Conservation (phyloP, 2,888 invertebrate species). For the Cerastis leucographa region DNA sequence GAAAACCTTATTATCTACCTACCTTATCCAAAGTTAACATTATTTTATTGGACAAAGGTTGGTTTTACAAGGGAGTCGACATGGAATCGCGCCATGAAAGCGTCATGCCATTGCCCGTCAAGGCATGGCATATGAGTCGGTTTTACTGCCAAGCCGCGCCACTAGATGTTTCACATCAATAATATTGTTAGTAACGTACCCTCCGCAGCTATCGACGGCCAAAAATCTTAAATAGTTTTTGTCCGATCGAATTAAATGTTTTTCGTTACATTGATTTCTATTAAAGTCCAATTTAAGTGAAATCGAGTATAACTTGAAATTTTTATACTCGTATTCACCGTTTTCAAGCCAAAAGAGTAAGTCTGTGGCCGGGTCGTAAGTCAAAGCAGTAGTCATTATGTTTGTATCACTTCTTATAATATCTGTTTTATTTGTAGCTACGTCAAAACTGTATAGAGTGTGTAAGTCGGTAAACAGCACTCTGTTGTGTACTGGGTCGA, state of each 20-base stretch:
- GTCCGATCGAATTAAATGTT: neutral
- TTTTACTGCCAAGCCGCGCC: no score
- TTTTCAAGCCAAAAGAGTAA: neutral
- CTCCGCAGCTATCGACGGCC: neutral
- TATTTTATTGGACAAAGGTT: no score
- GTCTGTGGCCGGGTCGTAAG: neutral
- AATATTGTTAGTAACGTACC: neutral
- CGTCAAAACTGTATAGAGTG: neutral
- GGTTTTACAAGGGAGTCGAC: no score
- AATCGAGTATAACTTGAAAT: neutral
- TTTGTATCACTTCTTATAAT: neutral
- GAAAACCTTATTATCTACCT: no score
- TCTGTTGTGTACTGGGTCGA: neutral
- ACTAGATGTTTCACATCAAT: neutral
- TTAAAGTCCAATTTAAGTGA: neutral
- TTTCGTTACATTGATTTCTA: neutral
- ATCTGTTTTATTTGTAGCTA: neutral
- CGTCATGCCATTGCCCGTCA: no score
- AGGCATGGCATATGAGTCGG: no score
- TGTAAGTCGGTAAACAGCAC: neutral
- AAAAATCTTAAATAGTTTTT: no score
- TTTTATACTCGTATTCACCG: no score
- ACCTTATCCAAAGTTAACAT: no score
- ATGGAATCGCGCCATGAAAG: no score
- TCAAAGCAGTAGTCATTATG: neutral